Evolutionary conservation across 2,888 invertebrate genomes (phyloP), one percentile per base, ranked within the genome.

Genomic region (Drosophila melanocephala): DNA sequence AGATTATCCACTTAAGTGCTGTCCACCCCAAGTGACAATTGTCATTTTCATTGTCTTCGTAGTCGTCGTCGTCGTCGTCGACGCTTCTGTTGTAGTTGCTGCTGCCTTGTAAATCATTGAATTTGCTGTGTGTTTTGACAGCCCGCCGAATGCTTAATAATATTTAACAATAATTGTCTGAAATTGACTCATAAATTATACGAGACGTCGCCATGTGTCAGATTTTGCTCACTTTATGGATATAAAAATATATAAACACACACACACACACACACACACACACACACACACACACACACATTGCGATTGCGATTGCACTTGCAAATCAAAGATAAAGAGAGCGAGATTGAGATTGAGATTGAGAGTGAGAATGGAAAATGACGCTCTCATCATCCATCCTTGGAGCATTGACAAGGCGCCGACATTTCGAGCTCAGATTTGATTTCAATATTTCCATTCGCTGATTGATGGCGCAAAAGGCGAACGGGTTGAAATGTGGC

Each of bases 91-190:
- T 9, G 64, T 65, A 42, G 58, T 66, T 35, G 61, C 57, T 57
- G 73, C 47, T 60, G 77, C 77, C 69, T 86, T 86, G 92, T 90
- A 91, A 91, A 91, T 91, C 92, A 91, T 90, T 83, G 80, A 79
- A 75, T 75, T 73, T 71, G 81, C 76, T 77, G 74, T 77, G 78
- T 91, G 92, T 91, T 91, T 88, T 92, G 92, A 91, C 92, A 92
- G 91, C 79, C 81, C 84, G 87, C 80, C 90, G 91, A 91, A 90
- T 91, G 91, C 91, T 91, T 84, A 91, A 91, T 92, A 92, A 92
- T 92, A 92, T 92, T 92, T 90, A 91, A 92, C 90, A 91, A 92
- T 89, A 90, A 92, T 91, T 92, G 92, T 90, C 84, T 92, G 90
- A 92, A 91, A 91, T 91, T 92, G 92, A 89, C 89, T 89, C 91